Evolutionary conservation across 2,113 vertebrate species (phyloP).

Genomic region (Hypanus sabinus): DNA sequence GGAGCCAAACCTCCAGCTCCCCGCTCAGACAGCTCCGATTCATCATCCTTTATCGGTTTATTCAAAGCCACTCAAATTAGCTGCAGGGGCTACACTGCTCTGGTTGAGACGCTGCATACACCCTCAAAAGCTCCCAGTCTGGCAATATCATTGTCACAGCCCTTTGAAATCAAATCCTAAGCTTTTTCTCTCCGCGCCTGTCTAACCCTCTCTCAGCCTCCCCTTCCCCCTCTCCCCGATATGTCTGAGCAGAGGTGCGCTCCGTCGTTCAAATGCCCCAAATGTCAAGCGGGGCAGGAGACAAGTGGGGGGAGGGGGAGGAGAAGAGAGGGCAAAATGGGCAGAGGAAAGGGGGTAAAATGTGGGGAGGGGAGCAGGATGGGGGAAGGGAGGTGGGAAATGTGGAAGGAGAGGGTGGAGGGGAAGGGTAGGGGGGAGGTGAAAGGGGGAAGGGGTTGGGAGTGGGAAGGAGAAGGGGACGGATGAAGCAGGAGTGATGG

Average conservation of each 20-base stretch:
- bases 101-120: slow-evolving; percentile 53
- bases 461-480: no score
- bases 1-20: slow-evolving; percentile 45
- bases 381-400: no score
- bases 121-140: slow-evolving; percentile 45
- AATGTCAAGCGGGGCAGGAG: neutral
- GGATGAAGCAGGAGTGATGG: no score
- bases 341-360: neutral
- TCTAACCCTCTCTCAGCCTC: neutral
- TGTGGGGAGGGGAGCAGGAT: neutral
- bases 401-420: no score
- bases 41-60: slow-evolving; percentile 54
- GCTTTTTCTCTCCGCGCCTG: slow-evolving; percentile 42
- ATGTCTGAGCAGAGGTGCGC: neutral
- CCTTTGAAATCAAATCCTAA: slow-evolving; percentile 54
- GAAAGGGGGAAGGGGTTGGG: no score
- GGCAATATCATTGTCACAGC: slow-evolving; percentile 47
- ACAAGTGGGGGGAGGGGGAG: neutral
- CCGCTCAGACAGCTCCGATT: slow-evolving; percentile 48
- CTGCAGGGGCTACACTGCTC: slow-evolving; percentile 53
- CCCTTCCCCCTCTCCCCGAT: neutral
- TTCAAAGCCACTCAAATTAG: slow-evolving; percentile 57
- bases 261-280: neutral
- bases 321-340: no score
- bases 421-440: no score